A percentile compares a stretch with the other conserved stretches of the same genome.
These are phyloP conservation scores for Clarias platycephalus DNA, from an alignment of 2,797 vertebrate species.

Conservation along the genomic window DNA sequence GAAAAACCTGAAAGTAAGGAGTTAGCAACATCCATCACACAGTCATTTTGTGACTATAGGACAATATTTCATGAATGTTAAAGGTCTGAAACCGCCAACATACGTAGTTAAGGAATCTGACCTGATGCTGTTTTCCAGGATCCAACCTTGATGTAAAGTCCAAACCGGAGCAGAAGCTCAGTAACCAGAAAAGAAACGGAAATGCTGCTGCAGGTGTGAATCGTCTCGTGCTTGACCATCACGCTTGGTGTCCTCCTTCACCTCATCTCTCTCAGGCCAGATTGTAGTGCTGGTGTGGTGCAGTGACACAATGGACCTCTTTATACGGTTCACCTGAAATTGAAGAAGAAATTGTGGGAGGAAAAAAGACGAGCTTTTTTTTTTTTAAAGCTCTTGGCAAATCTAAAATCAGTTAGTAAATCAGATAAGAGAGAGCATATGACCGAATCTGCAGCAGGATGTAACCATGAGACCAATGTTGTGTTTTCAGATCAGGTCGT, in stretches of 20 bases:
- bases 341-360: background rate
- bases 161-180: constrained; percentile 35
- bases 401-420: background rate
- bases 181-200: constrained; percentile 28
- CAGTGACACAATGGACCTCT: background rate
- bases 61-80: background rate
- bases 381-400: background rate
- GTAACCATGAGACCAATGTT: background rate
- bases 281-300: background rate
- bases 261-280: background rate
- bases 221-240: background rate
- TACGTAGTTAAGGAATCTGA: background rate
- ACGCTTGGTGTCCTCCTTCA: background rate
- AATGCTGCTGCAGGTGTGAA: constrained; percentile 46
- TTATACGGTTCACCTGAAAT: background rate
- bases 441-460: background rate
- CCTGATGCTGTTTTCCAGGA: constrained; percentile 31
- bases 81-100: background rate
- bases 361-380: background rate
- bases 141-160: constrained; percentile 11
- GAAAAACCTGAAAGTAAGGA: background rate
- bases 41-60: background rate
- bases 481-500: background rate
- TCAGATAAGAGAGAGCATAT: background rate
- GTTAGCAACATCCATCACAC: background rate